phyloP scores from a whole-genome alignment of 1,140 invertebrate genomes.

The Mizuhopecten yessoensis region DNA sequence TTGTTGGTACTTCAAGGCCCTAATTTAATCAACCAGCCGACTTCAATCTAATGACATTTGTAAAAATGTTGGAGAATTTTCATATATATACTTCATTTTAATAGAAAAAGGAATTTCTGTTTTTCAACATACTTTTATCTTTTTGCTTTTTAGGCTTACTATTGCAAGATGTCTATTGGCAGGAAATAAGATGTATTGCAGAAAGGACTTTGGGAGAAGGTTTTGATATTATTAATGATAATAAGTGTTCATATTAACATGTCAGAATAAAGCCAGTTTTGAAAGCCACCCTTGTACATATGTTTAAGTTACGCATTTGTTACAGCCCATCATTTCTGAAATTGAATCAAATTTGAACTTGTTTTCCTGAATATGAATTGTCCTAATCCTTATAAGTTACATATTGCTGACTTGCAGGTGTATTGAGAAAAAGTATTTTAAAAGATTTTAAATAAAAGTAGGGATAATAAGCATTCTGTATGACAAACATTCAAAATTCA shows the following conservation, averaged over 20 bases:
- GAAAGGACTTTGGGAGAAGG: neutral
- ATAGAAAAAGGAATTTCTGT: neutral
- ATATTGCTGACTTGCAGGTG: neutral
- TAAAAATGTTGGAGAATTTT: too few species aligned
- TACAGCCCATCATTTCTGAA: neutral
- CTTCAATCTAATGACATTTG: too few species aligned
- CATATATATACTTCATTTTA: too few species aligned
- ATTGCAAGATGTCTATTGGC: neutral
- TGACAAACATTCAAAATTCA: neutral
- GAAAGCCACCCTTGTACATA: neutral
- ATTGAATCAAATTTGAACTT: slow-evolving; percentile 18
- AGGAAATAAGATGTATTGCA: neutral
- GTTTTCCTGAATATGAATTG: slow-evolving; percentile 27
- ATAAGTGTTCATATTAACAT: neutral
- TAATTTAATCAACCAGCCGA: too few species aligned
- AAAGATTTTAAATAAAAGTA: neutral
- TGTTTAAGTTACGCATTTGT: neutral
- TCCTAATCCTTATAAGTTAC: neutral
- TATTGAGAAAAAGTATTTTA: neutral
- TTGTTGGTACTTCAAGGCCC: too few species aligned
- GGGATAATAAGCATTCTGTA: neutral
- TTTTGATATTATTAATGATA: neutral
- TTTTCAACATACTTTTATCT: neutral
- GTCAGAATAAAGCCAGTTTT: neutral
- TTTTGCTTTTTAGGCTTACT: neutral